phyloP scores from a whole-genome alignment of 2,888 invertebrate genomes.

The Acleris literana region DNA sequence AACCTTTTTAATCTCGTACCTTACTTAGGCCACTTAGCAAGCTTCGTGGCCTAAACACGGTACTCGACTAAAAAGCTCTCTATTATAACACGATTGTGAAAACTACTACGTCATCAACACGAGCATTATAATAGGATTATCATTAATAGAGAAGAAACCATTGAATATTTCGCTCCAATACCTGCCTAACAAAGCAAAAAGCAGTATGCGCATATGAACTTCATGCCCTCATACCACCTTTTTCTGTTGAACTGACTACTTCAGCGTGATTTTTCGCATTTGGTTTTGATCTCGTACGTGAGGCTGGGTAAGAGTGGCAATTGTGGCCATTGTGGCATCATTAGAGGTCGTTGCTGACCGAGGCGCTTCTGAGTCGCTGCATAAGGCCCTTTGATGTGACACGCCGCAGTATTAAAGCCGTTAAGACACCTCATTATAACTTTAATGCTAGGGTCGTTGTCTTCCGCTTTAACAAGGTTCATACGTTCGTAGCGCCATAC shows the following conservation, averaged over 20 bases:
- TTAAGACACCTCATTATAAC: slow-evolving; percentile 11
- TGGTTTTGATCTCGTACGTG: slow-evolving; percentile 58
- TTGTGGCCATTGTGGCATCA: slow-evolving; percentile 72
- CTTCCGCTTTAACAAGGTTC: no score
- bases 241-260: neutral
- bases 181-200: no score
- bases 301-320: slow-evolving; percentile 71
- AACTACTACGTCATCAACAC: no score
- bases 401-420: slow-evolving; percentile 3
- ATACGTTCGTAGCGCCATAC: no score
- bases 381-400: slow-evolving; percentile 61
- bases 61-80: no score
- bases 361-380: slow-evolving; percentile 63
- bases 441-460: neutral
- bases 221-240: no score
- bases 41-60: no score
- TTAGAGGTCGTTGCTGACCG: slow-evolving; percentile 68
- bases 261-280: neutral
- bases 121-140: slow-evolving; percentile 9
- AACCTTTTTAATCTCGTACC: no score
- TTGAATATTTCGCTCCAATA: slow-evolving; percentile 8
- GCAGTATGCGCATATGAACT: no score
- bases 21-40: no score
- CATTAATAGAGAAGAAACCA: slow-evolving; percentile 1
- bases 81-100: no score